Percentiles rank a stretch among this genome's conserved stretches.
Evolutionary conservation across 2,113 vertebrate genomes (phyloP).

Genomic region (Bujurquina vittata): DNA sequence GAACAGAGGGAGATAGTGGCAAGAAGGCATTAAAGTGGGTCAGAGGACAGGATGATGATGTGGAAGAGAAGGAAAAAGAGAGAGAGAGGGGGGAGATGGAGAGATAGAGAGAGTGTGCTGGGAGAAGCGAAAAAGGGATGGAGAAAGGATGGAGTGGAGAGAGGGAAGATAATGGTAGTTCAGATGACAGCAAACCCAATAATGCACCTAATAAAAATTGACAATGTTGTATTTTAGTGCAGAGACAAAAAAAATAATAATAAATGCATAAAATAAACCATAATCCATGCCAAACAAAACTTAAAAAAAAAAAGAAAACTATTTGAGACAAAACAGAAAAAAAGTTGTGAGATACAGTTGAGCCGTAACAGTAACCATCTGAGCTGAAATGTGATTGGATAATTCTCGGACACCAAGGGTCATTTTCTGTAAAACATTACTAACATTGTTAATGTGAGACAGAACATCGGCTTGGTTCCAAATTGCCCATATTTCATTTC

Average conservation of each 20-base stretch:
- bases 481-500: neutral
- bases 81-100: conserved; percentile 12
- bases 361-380: neutral
- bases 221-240: neutral
- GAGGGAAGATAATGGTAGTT: conserved; percentile 27
- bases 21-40: conserved; percentile 70
- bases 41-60: conserved; percentile 53
- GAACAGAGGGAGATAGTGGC: conserved; percentile 54
- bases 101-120: conserved; percentile 21
- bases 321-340: neutral
- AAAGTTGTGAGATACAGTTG: neutral
- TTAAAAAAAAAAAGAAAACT: neutral
- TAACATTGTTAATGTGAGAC: neutral
- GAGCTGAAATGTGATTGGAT: neutral
- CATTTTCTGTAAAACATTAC: neutral
- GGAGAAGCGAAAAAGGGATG: conserved; percentile 2
- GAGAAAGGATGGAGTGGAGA: conserved; percentile 9
- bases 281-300: neutral
- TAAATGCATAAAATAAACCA: neutral
- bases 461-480: neutral
- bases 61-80: conserved; percentile 48
- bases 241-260: neutral
- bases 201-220: neutral
- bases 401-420: neutral
- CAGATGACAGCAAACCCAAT: conserved; percentile 26